Conservation (phyloP, 2,113 vertebrate species). For the Cyprinodon variegatus region DNA sequence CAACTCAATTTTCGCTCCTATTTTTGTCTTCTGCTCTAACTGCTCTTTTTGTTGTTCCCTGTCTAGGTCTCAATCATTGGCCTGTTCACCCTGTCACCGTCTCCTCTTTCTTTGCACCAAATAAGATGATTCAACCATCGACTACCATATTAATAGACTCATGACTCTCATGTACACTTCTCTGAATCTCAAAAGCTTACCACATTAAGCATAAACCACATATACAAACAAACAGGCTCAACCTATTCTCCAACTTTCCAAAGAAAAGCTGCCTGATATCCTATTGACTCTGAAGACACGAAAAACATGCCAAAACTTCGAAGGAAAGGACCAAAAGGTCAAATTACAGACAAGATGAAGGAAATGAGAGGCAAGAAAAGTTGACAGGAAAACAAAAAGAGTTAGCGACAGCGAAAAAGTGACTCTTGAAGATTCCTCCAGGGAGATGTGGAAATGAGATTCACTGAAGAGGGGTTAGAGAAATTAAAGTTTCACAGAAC, state of each 20-base stretch:
- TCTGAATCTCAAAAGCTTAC: not conserved
- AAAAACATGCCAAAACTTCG: not conserved
- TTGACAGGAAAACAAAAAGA: slow-evolving; percentile 35
- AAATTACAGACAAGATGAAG: slow-evolving; percentile 11
- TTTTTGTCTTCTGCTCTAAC: slow-evolving; percentile 7
- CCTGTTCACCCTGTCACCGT: not conserved
- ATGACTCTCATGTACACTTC: not conserved
- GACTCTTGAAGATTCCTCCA: slow-evolving; percentile 38
- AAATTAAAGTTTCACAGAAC: slow-evolving; percentile 67
- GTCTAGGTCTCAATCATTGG: not conserved
- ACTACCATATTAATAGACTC: slow-evolving; percentile 11
- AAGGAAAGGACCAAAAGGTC: slow-evolving; percentile 27
- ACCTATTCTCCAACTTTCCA: not conserved
- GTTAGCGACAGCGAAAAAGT: slow-evolving; percentile 22
- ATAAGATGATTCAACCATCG: slow-evolving; percentile 30
- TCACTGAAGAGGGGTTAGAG: slow-evolving; percentile 29
- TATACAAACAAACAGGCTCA: not conserved
- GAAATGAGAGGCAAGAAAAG: slow-evolving; percentile 17
- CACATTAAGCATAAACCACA: not conserved
- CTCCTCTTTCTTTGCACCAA: slow-evolving; percentile 9
- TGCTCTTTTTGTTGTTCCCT: not conserved
- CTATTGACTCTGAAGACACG: not conserved
- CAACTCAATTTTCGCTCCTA: slow-evolving; percentile 16
- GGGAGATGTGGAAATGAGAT: slow-evolving; percentile 57
- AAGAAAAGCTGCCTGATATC: not conserved